Evolutionary conservation across 1,140 invertebrate genomes (phyloP).

Genomic region (Scaptodrosophila lebanonensis): DNA sequence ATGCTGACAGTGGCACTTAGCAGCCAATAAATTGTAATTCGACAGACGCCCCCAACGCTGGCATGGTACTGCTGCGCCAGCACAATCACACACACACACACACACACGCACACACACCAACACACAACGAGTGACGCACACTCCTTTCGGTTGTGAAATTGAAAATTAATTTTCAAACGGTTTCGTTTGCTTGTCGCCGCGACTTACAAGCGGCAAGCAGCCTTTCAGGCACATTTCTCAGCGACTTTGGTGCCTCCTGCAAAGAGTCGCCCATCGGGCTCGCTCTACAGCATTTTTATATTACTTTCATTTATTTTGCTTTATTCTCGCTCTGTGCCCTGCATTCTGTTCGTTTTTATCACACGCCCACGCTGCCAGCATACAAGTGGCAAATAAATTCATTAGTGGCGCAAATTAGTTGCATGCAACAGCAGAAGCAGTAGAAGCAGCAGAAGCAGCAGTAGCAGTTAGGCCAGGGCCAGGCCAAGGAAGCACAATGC

Average conservation of each 20-base stretch:
- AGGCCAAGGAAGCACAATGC: slow-evolving; percentile 1
- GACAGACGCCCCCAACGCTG: slow-evolving; percentile 46
- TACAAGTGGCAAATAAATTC: slow-evolving; percentile 76
- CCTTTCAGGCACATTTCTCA: slow-evolving; percentile 27
- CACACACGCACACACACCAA: slow-evolving; percentile 9
- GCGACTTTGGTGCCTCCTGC: slow-evolving; percentile 36
- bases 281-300: slow-evolving; percentile 36
- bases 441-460: slow-evolving; percentile 12
- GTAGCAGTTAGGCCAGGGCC: slow-evolving; percentile 9
- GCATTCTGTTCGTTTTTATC: slow-evolving; percentile 32
- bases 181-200: slow-evolving; percentile 44
- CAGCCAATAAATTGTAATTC: slow-evolving; percentile 75
- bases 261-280: slow-evolving; percentile 32
- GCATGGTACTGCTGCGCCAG: slow-evolving; percentile 13
- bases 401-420: slow-evolving; percentile 75
- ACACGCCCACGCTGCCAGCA: slow-evolving; percentile 65
- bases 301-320: slow-evolving; percentile 68
- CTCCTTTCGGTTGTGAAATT: slow-evolving; percentile 62
- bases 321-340: slow-evolving; percentile 27
- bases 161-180: slow-evolving; percentile 75
- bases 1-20: slow-evolving; percentile 51
- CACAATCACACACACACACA: not conserved
- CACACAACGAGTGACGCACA: slow-evolving; percentile 14
- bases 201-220: slow-evolving; percentile 51
- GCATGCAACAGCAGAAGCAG: slow-evolving; percentile 48